A percentile compares a stretch with the other conserved stretches of the same genome.
Evolutionary conservation across 2,888 invertebrate species (phyloP).

Genomic region (Argyresthia albistria): DNA sequence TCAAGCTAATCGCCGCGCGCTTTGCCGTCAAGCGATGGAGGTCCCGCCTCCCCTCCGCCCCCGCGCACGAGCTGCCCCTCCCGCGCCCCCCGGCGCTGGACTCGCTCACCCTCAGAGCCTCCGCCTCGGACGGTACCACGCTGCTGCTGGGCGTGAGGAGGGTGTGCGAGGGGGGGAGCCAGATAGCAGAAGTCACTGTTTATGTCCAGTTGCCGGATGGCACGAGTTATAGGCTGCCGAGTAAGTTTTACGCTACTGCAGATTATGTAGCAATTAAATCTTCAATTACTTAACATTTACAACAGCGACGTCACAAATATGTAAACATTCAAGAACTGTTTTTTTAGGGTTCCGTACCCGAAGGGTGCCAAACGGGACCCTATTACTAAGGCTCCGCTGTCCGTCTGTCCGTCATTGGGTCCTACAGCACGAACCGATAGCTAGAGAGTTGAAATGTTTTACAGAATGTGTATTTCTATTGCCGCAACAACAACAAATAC

Average conservation of each 20-base stretch:
- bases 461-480: too few relatives aligned
- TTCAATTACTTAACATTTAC: too few relatives aligned
- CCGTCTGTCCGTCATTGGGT: too few relatives aligned
- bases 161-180: slow-evolving; percentile 41
- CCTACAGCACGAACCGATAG: too few relatives aligned
- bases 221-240: slow-evolving; percentile 33
- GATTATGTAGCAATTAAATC: too few relatives aligned
- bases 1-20: slow-evolving; percentile 51
- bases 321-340: too few relatives aligned
- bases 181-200: slow-evolving; percentile 69
- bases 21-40: slow-evolving; percentile 51
- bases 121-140: slow-evolving; percentile 69
- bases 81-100: slow-evolving; percentile 19
- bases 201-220: slow-evolving; percentile 56
- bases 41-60: slow-evolving; percentile 19
- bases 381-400: too few relatives aligned
- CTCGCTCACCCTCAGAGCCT: slow-evolving; percentile 59
- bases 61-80: slow-evolving; percentile 31
- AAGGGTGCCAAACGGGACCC: too few relatives aligned
- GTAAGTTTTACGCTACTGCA: slow-evolving; percentile 26
- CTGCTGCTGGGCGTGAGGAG: slow-evolving; percentile 68
- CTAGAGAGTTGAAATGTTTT: too few relatives aligned
- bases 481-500: too few relatives aligned
- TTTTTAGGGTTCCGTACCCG: too few relatives aligned
- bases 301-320: too few relatives aligned